Evolutionary conservation across 2,113 vertebrate genomes (phyloP), one percentile per base, ranked within the genome.

Genomic region (Microtus richardsoni): DNA sequence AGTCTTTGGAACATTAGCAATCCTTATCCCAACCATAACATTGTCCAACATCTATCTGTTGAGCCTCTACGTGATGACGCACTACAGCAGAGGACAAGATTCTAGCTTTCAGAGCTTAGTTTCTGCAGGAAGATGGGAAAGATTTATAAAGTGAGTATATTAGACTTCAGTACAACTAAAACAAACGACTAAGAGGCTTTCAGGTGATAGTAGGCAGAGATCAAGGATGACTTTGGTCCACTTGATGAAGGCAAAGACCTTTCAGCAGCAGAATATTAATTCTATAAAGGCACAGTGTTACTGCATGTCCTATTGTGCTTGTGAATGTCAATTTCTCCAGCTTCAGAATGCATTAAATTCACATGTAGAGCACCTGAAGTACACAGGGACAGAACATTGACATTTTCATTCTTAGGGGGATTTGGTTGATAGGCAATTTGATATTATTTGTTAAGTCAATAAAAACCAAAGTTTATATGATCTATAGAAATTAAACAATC

Each of bases 401-500:
- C 68, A 78, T 9, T 66, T 89, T 85, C 54, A 74, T 74, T 85
- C 47, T 85, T 74, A 58, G 26, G 39, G 16, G 54, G 78, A 91
- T 41, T 73, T 64, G 30, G 62, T 33, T 89, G 73, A 66, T 8
- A 54, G 68, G 80, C 26, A 62, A 89, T 91, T 60, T 88, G 73
- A 93, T 39, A 94, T 7, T 28, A 93, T 91, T 84, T 54, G 36
- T 94, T 87, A 26, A 97, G 44, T 64, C 24, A 75, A 60, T 60
- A 89, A 78, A 73, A 85, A n/a, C 2, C n/a, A 77, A 70, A 71
- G 16, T 36, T 22, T 24, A 7, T 47, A 92, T 62, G 19, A 75
- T 64, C 33, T 52, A 70, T 2, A 93, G 70, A 94, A 97, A 96
- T 95, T 77, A 95, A 95, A 93, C 70, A 90, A 95, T 88, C 39